phyloP scores from a whole-genome alignment of 2,888 invertebrate species.

The Geotrupes spiniger region DNA sequence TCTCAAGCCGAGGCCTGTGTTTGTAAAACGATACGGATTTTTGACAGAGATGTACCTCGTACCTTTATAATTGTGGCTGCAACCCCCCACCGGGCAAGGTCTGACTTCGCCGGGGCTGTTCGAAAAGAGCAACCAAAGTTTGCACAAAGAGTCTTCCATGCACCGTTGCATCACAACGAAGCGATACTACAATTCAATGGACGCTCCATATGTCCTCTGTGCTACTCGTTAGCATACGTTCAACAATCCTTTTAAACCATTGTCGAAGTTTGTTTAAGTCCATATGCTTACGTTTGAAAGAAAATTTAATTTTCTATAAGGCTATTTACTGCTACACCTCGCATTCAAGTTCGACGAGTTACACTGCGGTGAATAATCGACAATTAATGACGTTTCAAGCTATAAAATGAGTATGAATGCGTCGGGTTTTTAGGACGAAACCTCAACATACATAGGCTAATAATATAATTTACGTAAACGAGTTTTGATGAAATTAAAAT shows the following conservation, averaged over 20 bases:
- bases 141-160: constrained; percentile 27
- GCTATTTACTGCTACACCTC: constrained; percentile 5
- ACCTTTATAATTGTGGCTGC: constrained; percentile 40
- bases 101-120: constrained; percentile 19
- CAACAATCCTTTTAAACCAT: constrained; percentile 15
- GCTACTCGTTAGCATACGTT: constrained; percentile 5
- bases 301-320: constrained; percentile 15
- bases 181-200: constrained; percentile 13
- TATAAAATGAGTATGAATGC: no score
- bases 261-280: constrained; percentile 12
- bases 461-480: no score
- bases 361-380: background rate
- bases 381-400: background rate
- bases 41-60: constrained; percentile 32
- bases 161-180: constrained; percentile 31
- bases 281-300: constrained; percentile 7
- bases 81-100: constrained; percentile 38
- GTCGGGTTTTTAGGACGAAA: no score
- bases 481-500: no score
- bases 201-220: constrained; percentile 3
- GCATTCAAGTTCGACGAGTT: background rate
- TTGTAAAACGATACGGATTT: constrained; percentile 15
- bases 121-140: constrained; percentile 20
- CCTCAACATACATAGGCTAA: no score
- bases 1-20: background rate